Conservation (phyloP, 2,797 vertebrate genomes). For the Halcyon chelicuti region DNA sequence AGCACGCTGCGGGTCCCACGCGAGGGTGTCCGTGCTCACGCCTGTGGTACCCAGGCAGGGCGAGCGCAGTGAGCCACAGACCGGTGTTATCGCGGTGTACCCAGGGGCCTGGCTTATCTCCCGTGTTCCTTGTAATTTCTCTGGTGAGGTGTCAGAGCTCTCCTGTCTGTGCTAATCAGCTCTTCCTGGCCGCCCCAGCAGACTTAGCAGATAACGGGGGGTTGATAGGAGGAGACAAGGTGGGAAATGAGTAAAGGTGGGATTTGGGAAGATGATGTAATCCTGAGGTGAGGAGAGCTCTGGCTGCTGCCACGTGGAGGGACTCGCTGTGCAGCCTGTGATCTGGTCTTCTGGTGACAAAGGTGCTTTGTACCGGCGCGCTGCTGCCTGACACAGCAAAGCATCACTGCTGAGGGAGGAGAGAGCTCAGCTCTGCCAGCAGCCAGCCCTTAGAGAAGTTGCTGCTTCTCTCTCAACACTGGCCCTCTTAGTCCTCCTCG, state of each 20-base stretch:
- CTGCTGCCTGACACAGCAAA: not conserved
- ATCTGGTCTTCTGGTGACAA: not conserved
- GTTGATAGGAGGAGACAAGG: not conserved
- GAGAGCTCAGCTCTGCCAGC: not conserved
- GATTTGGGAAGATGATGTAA: not conserved
- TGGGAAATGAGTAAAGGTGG: not conserved
- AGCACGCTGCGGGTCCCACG: fast-evolving
- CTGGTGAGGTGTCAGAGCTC: not conserved
- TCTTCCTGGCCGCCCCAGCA: not conserved
- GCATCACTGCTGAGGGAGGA: not conserved
- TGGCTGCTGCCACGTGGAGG: not conserved
- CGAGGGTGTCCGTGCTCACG: not conserved
- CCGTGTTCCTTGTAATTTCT: not conserved
- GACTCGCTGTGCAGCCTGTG: not conserved
- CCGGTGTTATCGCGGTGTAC: not conserved
- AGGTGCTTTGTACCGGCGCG: not conserved
- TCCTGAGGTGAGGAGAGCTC: not conserved
- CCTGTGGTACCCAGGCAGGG: not conserved
- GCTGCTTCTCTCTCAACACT: not conserved
- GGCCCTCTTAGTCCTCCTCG: not conserved
- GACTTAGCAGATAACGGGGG: not conserved
- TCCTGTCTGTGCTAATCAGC: not conserved
- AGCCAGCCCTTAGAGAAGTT: not conserved
- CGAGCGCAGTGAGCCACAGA: not conserved
- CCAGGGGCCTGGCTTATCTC: not conserved